These are phyloP conservation scores for Sylvicola cinctus DNA, from an alignment of 2,888 invertebrate species.

Conservation along the genomic window DNA sequence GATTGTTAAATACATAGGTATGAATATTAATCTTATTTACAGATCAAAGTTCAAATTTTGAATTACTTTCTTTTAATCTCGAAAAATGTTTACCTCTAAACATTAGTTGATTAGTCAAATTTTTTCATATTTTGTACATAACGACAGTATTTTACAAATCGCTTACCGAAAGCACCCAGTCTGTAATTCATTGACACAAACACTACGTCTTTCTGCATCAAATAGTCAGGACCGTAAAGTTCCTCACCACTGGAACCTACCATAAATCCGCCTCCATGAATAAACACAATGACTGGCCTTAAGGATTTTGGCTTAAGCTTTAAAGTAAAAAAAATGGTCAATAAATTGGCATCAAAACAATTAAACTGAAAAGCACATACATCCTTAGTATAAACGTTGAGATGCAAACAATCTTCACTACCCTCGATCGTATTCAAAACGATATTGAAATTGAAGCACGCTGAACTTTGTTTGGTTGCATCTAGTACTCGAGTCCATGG, in stretches of 20 bases:
- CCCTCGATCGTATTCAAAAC: conserved; percentile 23
- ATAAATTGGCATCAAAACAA: neutral
- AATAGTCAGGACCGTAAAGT: conserved; percentile 26
- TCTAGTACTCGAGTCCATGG: conserved; percentile 16
- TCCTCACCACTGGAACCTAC: conserved; percentile 24
- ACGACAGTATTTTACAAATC: too few relatives aligned
- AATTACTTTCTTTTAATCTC: too few relatives aligned
- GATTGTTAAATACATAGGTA: neutral
- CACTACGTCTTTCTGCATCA: conserved; percentile 27
- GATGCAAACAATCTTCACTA: conserved; percentile 30
- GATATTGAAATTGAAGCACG: conserved; percentile 12
- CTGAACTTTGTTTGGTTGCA: conserved; percentile 12
- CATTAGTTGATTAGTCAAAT: too few relatives aligned
- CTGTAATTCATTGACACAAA: conserved; percentile 28
- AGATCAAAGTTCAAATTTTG: too few relatives aligned
- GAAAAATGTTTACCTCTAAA: too few relatives aligned
- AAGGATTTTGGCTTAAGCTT: conserved; percentile 5
- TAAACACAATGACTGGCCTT: conserved; percentile 25
- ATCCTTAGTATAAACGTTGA: conserved; percentile 27
- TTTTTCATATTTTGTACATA: too few relatives aligned
- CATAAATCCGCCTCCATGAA: conserved; percentile 29
- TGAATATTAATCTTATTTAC: neutral
- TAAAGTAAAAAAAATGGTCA: too few relatives aligned
- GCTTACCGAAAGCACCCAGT: conserved; percentile 24
- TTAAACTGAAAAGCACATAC: too few relatives aligned